A percentile compares a stretch with the other conserved stretches of the same genome.
These are phyloP conservation scores for Drosophila mimetica DNA, from an alignment of 2,888 invertebrate species.

Conservation along the genomic window DNA sequence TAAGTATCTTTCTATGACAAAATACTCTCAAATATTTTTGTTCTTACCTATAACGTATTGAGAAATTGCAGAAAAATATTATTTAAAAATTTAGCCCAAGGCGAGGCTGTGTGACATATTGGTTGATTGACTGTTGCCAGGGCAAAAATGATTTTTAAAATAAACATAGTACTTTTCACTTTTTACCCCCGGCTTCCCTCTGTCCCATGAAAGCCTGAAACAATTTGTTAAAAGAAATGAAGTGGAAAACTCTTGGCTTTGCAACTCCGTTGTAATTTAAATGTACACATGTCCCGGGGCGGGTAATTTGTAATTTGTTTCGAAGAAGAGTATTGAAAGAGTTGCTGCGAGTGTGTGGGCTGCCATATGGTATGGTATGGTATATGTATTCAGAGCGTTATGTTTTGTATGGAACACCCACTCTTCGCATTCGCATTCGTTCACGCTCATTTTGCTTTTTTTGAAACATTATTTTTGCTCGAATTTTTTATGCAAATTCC, in stretches of 20 bases:
- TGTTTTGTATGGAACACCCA: background rate
- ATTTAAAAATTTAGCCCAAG: conserved; percentile 2
- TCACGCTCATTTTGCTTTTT: conserved; percentile 16
- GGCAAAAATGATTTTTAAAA: conserved; percentile 14
- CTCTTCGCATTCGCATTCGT: background rate
- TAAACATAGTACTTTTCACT: background rate
- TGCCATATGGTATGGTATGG: conserved; percentile 8
- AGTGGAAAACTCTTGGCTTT: conserved; percentile 27
- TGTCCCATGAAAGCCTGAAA: conserved; percentile 1
- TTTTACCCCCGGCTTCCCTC: background rate
- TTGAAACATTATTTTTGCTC: conserved; percentile 41
- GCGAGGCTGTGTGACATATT: conserved; percentile 2
- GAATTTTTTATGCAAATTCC: conserved; percentile 67
- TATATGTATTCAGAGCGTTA: conserved; percentile 31
- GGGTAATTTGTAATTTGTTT: conserved; percentile 29
- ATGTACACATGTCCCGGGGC: conserved; percentile 33
- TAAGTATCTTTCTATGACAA: too few relatives aligned
- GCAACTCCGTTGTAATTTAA: conserved; percentile 27
- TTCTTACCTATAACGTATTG: background rate
- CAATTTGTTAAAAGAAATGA: conserved; percentile 31
- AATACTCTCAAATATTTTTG: background rate
- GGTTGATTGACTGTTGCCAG: conserved; percentile 19
- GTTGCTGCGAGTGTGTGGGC: conserved; percentile 9
- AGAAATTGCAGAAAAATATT: conserved; percentile 3
- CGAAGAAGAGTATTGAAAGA: conserved; percentile 30